Evolutionary conservation across 2,797 vertebrate genomes (phyloP).

Genomic region (Chelon labrosus): DNA sequence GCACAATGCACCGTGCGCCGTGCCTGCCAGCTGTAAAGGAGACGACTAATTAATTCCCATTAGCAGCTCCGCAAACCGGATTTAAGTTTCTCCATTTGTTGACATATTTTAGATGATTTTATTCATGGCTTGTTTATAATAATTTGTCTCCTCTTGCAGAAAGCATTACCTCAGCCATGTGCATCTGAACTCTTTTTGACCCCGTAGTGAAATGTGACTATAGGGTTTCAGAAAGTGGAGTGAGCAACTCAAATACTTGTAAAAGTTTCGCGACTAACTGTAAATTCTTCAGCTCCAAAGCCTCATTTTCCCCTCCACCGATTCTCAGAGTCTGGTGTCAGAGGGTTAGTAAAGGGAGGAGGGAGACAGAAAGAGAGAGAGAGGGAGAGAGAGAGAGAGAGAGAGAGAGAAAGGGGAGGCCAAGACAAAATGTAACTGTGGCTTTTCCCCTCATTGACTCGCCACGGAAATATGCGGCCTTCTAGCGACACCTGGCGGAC

Average conservation of each 20-base stretch:
- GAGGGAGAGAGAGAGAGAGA: not conserved
- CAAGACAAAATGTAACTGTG: conserved; percentile 74
- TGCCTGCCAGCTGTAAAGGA: not conserved
- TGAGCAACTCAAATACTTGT: conserved; percentile 88
- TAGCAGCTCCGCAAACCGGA: not conserved
- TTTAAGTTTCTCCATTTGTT: not conserved
- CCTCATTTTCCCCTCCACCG: conserved; percentile 83
- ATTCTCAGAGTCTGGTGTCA: conserved; percentile 81
- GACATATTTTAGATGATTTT: conserved; percentile 22
- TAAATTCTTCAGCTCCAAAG: conserved; percentile 86
- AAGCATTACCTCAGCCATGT: conserved; percentile 58
- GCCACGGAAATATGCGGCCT: conserved; percentile 84
- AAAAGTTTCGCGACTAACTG: conserved; percentile 87
- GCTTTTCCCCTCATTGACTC: conserved; percentile 52
- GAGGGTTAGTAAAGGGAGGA: conserved; percentile 72
- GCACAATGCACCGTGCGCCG: not conserved
- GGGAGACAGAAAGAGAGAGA: conserved; percentile 17
- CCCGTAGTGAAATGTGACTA: conserved; percentile 82
- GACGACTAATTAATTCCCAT: not conserved
- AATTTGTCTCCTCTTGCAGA: conserved; percentile 38
- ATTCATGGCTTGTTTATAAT: conserved; percentile 51
- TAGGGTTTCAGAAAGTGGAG: conserved; percentile 83
- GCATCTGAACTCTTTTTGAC: conserved; percentile 91
- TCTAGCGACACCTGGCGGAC: conserved; percentile 95
- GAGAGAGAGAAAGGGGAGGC: conserved; percentile 30